Conservation (phyloP, 2,113 vertebrate genomes). For the Corvus cornix region DNA sequence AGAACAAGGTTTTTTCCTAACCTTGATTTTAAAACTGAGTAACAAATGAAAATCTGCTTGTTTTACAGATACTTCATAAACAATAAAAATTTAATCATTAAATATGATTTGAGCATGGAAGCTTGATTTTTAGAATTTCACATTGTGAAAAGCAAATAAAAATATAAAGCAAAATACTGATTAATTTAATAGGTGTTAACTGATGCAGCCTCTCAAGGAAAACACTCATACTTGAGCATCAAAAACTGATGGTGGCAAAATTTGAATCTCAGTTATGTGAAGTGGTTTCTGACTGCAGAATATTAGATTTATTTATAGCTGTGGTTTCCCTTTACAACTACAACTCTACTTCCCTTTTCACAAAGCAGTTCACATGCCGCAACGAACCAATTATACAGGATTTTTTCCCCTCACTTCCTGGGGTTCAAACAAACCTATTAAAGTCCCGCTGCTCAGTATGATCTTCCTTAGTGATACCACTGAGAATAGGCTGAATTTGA, state of each 20-base stretch:
- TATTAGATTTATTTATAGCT: constrained; percentile 57
- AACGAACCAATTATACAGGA: constrained; percentile 64
- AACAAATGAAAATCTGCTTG: not conserved
- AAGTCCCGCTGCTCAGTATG: constrained; percentile 60
- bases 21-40: not conserved
- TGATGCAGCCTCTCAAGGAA: not conserved
- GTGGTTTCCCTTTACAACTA: constrained; percentile 52
- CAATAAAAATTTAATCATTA: not conserved
- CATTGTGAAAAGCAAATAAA: not conserved
- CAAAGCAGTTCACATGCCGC: constrained; percentile 63
- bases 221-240: constrained; percentile 4
- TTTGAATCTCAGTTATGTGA: constrained; percentile 30
- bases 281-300: constrained; percentile 31
- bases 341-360: constrained; percentile 57
- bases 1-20: constrained; percentile 6
- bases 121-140: not conserved
- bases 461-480: constrained; percentile 61
- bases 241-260: constrained; percentile 24
- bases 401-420: constrained; percentile 50
- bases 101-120: not conserved
- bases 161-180: not conserved
- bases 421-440: constrained; percentile 68
- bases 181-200: constrained; percentile 2
- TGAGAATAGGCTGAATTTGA: constrained; percentile 65
- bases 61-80: not conserved